Base-by-base conservation (phyloP, 1,140 invertebrate genomes). In the Pseudomyrmex dendroicus region DNA sequence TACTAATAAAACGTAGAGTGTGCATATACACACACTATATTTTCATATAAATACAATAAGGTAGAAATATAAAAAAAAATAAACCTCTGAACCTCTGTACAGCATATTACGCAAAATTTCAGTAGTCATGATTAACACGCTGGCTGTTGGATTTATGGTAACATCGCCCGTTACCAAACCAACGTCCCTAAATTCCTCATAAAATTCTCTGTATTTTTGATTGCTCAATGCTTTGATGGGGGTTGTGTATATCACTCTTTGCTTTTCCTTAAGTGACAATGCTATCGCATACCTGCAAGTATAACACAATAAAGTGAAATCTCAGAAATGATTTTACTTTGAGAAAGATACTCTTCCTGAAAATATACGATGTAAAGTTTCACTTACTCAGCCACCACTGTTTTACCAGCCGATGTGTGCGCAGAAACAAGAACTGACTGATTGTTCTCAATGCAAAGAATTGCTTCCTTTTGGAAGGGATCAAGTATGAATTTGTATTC, bases 341-440 rank as follows among this genome's bases (percentile, higher is more conserved):
- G 57, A 25, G 9, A 54, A 13, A 22, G 35, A 17, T 1, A 68
- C 5, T 46, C 2, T 78, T 9, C n/a, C 57, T 56, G 62, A 87
- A 67, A 73, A 22, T 89, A 35, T 89, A 35, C 80, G 84, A 25
- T 3, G 25, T 25, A 25, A 3, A 87, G 91, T 74, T 35, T 35
- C 35, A 96, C 97, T 96, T 96, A 99, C 97, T 99, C 98, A 50
- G 99, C 99, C 54, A 99, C 98, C 22, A 99, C 99, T 67, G 99
- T 99, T 96, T 99, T 99, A 64, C 99, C 99, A 83, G 99, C 99
- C n/a, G 99, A 99, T 5, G 99, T 99, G 93, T 99, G 99, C 46
- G 99, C 99, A 0, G 99, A 99, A 0, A 99, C 99, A 22, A 99
- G 95, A 10, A 99, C 99, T 22, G 99, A 99, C 91, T 98, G 99